These are phyloP conservation scores for Maniola jurtina DNA, from an alignment of 1,140 invertebrate species.

Conservation along the genomic window DNA sequence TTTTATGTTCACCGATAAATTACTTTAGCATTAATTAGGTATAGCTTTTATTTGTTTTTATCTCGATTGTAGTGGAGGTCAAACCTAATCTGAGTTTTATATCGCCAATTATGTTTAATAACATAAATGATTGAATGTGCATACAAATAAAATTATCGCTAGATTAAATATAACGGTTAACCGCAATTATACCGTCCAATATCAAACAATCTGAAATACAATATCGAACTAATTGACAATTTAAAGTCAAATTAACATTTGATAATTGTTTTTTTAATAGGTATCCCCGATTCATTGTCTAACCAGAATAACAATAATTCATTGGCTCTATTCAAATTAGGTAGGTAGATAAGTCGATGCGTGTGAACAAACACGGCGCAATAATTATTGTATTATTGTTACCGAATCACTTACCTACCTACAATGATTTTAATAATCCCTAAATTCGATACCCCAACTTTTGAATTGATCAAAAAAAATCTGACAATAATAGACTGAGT, in stretches of 20 bases:
- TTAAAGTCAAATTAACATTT: conserved; percentile 30
- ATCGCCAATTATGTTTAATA: conserved; percentile 7
- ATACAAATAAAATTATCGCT: conserved; percentile 22
- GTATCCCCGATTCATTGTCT: neutral
- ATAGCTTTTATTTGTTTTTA: conserved; percentile 41
- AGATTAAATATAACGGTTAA: conserved; percentile 30
- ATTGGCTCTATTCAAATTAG: too few relatives aligned
- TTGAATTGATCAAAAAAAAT: conserved; percentile 62
- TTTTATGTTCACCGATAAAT: conserved; percentile 40
- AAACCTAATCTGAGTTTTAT: neutral
- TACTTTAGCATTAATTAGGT: conserved; percentile 46
- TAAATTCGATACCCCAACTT: conserved; percentile 46
- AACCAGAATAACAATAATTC: neutral
- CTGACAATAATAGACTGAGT: conserved; percentile 71
- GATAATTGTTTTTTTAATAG: conserved; percentile 27
- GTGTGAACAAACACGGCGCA: neutral
- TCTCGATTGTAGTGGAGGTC: conserved; percentile 13
- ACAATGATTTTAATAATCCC: conserved; percentile 34
- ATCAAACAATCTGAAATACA: conserved; percentile 28
- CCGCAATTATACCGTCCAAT: conserved; percentile 29
- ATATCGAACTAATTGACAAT: conserved; percentile 28
- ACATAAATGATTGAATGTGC: conserved; percentile 3
- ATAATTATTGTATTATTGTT: neutral
- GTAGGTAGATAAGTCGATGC: neutral
- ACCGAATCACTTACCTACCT: conserved; percentile 18